phyloP scores from a whole-genome alignment of 2,113 vertebrate species.

The Spea bombifrons region DNA sequence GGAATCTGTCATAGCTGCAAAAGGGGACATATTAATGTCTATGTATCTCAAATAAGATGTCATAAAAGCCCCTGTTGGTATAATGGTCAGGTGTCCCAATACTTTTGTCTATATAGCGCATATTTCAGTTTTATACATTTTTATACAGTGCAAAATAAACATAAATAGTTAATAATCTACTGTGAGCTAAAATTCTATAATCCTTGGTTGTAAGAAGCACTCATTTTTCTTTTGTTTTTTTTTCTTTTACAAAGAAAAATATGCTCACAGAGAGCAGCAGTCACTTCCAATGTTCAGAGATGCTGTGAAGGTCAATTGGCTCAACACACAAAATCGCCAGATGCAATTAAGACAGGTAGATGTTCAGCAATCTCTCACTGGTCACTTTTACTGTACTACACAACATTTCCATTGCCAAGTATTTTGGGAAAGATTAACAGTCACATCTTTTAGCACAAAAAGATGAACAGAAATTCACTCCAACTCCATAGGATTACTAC shows the following conservation, averaged over 20 bases:
- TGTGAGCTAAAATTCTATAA: slow-evolving; percentile 31
- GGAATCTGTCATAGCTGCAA: too few species aligned
- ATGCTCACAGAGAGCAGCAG: slow-evolving; percentile 36
- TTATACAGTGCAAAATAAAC: neutral
- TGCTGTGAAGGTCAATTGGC: slow-evolving; percentile 44
- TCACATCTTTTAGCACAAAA: neutral
- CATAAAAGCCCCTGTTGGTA: too few species aligned
- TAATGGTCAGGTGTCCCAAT: too few species aligned
- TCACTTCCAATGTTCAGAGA: slow-evolving; percentile 42
- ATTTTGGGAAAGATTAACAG: too few species aligned
- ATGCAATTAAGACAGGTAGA: slow-evolving; percentile 36
- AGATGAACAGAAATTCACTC: neutral
- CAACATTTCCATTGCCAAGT: slow-evolving; percentile 3
- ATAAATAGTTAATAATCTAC: slow-evolving; percentile 19
- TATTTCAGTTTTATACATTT: too few species aligned
- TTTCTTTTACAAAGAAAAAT: slow-evolving; percentile 34
- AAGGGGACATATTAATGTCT: too few species aligned
- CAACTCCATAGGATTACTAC: neutral
- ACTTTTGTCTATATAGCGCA: too few species aligned
- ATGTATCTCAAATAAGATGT: too few species aligned
- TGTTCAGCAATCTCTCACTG: slow-evolving; percentile 25
- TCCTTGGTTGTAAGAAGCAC: slow-evolving; percentile 32
- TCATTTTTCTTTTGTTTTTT: slow-evolving; percentile 38
- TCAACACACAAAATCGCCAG: slow-evolving; percentile 25
- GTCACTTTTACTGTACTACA: slow-evolving; percentile 31